phyloP scores from a whole-genome alignment of 2,888 invertebrate genomes.

The Ypsolopha sequella region DNA sequence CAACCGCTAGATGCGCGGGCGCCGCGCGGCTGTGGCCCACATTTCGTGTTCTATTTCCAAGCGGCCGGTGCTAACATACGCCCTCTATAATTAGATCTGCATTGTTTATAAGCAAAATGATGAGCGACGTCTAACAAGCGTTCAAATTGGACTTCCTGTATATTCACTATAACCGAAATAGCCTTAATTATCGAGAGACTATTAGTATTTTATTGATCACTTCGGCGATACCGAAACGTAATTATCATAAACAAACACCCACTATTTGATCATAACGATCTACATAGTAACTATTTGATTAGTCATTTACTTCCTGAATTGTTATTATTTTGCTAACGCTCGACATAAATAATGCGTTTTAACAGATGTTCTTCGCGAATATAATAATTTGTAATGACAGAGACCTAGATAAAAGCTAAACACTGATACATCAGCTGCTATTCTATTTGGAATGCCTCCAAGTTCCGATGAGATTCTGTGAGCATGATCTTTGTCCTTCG shows the following conservation, averaged over 20 bases:
- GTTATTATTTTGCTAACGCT: too few species aligned
- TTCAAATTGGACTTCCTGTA: conserved; percentile 30
- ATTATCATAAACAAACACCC: too few species aligned
- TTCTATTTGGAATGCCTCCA: conserved; percentile 49
- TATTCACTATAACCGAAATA: conserved; percentile 8
- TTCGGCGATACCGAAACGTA: too few species aligned
- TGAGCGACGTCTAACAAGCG: conserved; percentile 21
- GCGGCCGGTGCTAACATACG: conserved; percentile 32
- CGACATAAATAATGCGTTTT: too few species aligned
- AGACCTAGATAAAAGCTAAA: conserved; percentile 46
- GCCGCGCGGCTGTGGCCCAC: conserved; percentile 55
- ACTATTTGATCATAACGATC: too few species aligned
- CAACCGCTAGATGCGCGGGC: conserved; percentile 29
- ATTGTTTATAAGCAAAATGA: conserved; percentile 45
- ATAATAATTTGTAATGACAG: conserved; percentile 39
- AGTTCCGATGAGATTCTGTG: conserved; percentile 11
- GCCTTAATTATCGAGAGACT: too few species aligned
- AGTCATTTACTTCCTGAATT: too few species aligned
- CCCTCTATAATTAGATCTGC: conserved; percentile 59
- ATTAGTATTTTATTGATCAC: too few species aligned
- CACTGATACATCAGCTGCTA: conserved; percentile 24
- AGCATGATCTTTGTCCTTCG: background rate
- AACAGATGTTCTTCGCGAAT: conserved; percentile 35
- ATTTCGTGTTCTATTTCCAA: conserved; percentile 58
- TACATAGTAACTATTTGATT: too few species aligned